Evolutionary conservation across 1,140 invertebrate species (phyloP).

Genomic region (Akabosia matsudoensis): DNA sequence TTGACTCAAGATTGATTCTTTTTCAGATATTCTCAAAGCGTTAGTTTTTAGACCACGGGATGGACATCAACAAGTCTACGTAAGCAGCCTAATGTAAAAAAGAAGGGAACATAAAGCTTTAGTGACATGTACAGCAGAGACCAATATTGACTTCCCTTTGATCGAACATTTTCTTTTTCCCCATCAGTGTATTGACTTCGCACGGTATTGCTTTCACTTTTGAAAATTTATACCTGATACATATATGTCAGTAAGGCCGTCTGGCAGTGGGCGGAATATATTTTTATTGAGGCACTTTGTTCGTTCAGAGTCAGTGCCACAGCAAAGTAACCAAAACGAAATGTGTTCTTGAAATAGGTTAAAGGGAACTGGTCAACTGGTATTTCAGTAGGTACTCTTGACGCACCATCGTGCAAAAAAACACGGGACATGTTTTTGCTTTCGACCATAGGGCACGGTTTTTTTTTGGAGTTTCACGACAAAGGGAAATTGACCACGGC

Average conservation of each 20-base stretch:
- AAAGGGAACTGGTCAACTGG: no score
- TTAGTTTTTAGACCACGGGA: no score
- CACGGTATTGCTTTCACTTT: no score
- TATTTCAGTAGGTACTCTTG: no score
- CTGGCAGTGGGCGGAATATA: background rate
- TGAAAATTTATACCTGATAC: background rate
- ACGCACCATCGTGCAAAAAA: no score
- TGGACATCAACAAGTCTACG: no score
- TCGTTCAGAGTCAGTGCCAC: background rate
- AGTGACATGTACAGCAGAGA: background rate
- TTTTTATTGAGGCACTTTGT: background rate
- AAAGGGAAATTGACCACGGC: no score
- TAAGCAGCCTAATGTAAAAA: background rate
- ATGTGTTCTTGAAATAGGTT: background rate
- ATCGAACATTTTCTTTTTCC: background rate
- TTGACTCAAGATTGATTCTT: background rate
- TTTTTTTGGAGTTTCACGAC: no score
- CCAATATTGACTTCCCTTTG: constrained; percentile 22
- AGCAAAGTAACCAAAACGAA: background rate
- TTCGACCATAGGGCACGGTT: no score
- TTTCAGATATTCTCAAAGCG: no score
- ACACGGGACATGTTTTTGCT: no score
- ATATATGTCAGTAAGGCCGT: background rate
- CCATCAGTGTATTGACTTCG: background rate
- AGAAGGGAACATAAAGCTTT: background rate